Evolutionary conservation across 2,888 invertebrate genomes (phyloP), one percentile per base, ranked within the genome.

Genomic region (Heliconius ethilla): DNA sequence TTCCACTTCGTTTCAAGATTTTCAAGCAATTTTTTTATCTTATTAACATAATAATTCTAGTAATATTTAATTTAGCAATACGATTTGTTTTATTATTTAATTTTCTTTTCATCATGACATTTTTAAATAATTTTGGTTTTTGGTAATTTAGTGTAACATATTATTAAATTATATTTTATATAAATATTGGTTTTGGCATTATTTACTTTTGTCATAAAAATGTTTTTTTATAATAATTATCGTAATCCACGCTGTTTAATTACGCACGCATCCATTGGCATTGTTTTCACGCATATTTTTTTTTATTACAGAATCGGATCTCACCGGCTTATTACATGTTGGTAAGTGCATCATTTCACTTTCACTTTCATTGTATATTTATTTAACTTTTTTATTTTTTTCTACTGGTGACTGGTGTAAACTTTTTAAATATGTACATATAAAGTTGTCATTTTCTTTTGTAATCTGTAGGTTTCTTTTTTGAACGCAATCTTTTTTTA

Each of bases 241-340:
- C 70, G 76, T 70, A 40, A 22, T 67, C 63, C 75, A 75, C 81
- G 70, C 80, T 82, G 75, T 82, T 83, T 86, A 70, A 77, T 78
- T 82, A 75, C 85, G 87, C 86, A 85, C 86, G 83, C 84, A 80
- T 85, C 82, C 83, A 85, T 86, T 86, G 78, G 70, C 82, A 83
- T 83, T 84, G 81, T 89, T 89, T 89, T 89, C 87, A 89, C 88
- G 83, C 87, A 83, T 86, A 85, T 85, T 89, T 63, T 89, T 67
- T 89, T 91, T 87, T 85, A 87, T 95, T 95, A 88, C 95, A 96
- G 96, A 95, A 94, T 95, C 95, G 83, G 96, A 96, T 91, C 92
- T 95, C 89, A 95, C 95, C 89, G 94, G 94, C 87, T 92, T 95
- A 88, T 95, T 95, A 86, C 96, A 96, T 92, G 94, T 96, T 90